Percentiles rank a stretch among this genome's conserved stretches.
Conservation (phyloP, 1,140 invertebrate species). For the Drosophila sp. region DNA sequence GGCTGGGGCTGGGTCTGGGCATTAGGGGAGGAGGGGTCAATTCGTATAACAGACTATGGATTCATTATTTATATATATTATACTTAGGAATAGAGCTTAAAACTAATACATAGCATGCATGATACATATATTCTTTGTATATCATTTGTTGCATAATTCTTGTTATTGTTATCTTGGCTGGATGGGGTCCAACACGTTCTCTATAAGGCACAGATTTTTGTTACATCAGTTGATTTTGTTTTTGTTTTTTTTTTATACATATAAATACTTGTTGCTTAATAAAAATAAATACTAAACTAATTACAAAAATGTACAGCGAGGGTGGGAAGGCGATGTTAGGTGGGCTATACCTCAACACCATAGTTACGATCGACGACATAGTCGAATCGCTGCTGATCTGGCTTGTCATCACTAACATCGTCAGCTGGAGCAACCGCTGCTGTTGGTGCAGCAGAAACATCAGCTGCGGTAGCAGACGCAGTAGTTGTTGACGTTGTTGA, state of each 20-base stretch:
- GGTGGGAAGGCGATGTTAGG: constrained; percentile 43
- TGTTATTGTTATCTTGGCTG: constrained; percentile 33
- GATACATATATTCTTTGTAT: constrained; percentile 33
- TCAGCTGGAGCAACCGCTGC: constrained; percentile 1
- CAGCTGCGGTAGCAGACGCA: constrained; percentile 29
- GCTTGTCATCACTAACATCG: constrained; percentile 56
- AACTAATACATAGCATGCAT: constrained; percentile 40
- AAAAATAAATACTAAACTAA: constrained; percentile 78
- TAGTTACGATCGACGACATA: constrained; percentile 88
- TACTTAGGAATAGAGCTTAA: constrained; percentile 31
- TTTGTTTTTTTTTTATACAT: constrained; percentile 54
- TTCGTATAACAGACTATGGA: constrained; percentile 72
- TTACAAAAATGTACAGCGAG: constrained; percentile 77
- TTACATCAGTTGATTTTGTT: constrained; percentile 67
- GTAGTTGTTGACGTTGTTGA: background rate
- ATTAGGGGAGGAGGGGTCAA: constrained; percentile 45
- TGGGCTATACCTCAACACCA: constrained; percentile 87
- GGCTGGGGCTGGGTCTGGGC: too few species aligned
- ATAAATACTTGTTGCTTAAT: constrained; percentile 77
- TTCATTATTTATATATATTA: constrained; percentile 33
- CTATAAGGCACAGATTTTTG: constrained; percentile 80
- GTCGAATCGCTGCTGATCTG: constrained; percentile 86
- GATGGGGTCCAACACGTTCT: constrained; percentile 49
- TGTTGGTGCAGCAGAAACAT: constrained; percentile 27
- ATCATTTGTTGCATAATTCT: constrained; percentile 66